Evolutionary conservation across 1,140 invertebrate species (phyloP).

Genomic region (Augochlora pura): DNA sequence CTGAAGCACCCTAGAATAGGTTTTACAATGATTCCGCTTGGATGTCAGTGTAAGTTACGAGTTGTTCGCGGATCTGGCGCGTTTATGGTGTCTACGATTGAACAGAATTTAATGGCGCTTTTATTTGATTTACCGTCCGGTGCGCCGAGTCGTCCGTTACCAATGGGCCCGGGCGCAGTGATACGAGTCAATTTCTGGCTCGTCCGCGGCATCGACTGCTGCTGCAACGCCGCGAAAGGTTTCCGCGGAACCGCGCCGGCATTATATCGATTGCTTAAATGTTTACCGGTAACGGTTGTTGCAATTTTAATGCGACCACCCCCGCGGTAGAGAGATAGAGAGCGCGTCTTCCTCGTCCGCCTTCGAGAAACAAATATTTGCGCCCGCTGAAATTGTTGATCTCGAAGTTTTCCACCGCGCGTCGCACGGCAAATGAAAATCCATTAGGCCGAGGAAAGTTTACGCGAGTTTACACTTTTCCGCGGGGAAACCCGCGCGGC

Average conservation of each 20-base stretch:
- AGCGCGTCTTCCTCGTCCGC: too few species aligned
- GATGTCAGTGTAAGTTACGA: too few species aligned
- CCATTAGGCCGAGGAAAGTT: too few species aligned
- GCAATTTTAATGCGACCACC: not conserved
- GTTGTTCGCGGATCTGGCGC: too few species aligned
- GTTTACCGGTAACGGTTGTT: constrained; percentile 7
- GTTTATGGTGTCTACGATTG: not conserved
- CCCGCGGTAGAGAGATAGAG: too few species aligned
- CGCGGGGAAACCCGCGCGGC: not conserved
- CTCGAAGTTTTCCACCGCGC: too few species aligned
- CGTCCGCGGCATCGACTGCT: constrained; percentile 13
- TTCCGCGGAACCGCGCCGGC: constrained; percentile 8
- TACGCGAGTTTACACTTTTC: too few species aligned
- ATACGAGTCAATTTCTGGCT: constrained; percentile 10
- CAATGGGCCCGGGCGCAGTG: constrained; percentile 1
- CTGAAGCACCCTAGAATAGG: too few species aligned
- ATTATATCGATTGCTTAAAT: constrained; percentile 22
- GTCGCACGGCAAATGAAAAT: too few species aligned
- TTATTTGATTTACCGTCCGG: not conserved
- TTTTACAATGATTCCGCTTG: too few species aligned
- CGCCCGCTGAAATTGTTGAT: too few species aligned
- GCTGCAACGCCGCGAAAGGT: not conserved
- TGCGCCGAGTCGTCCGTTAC: not conserved
- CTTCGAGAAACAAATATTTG: not conserved
- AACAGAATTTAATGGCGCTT: too few species aligned